Evolutionary conservation across 2,888 invertebrate species (phyloP).

Genomic region (Phragmatobia fuliginosa): DNA sequence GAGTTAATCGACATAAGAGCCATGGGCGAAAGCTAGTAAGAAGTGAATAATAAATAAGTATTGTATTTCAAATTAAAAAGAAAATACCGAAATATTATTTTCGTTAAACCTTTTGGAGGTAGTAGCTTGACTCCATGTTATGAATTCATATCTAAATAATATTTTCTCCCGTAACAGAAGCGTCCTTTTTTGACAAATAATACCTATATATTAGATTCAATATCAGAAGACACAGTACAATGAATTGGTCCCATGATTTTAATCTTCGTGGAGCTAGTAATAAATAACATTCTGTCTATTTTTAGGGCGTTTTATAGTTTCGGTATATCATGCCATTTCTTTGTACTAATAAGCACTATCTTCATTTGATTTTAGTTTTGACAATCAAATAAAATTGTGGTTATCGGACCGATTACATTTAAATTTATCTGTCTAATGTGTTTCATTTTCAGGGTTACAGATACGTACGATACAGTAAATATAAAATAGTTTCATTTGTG

Average conservation of each 20-base stretch:
- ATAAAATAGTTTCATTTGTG: no score
- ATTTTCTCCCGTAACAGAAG: neutral
- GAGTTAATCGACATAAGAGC: no score
- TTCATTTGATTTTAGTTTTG: slow-evolving; percentile 32
- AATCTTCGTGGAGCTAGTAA: slow-evolving; percentile 46
- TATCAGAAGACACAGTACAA: slow-evolving; percentile 28
- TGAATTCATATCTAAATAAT: neutral
- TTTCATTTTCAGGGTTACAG: no score
- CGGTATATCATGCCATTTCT: slow-evolving; percentile 36
- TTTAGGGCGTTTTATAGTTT: slow-evolving; percentile 46
- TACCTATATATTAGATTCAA: slow-evolving; percentile 11
- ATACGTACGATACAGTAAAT: no score
- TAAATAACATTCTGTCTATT: slow-evolving; percentile 50
- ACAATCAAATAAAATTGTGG: slow-evolving; percentile 20
- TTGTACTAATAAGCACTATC: slow-evolving; percentile 31
- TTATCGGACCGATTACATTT: no score
- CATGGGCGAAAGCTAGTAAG: no score
- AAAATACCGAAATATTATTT: neutral
- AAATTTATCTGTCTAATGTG: neutral
- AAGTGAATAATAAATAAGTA: neutral
- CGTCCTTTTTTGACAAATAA: neutral
- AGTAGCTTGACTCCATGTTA: neutral
- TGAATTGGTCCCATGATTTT: slow-evolving; percentile 42
- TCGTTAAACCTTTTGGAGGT: neutral
- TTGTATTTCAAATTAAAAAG: neutral